Percentiles rank a stretch among this genome's conserved stretches.
Evolutionary conservation across 2,888 invertebrate species (phyloP).

Genomic region (Cephus runcator): DNA sequence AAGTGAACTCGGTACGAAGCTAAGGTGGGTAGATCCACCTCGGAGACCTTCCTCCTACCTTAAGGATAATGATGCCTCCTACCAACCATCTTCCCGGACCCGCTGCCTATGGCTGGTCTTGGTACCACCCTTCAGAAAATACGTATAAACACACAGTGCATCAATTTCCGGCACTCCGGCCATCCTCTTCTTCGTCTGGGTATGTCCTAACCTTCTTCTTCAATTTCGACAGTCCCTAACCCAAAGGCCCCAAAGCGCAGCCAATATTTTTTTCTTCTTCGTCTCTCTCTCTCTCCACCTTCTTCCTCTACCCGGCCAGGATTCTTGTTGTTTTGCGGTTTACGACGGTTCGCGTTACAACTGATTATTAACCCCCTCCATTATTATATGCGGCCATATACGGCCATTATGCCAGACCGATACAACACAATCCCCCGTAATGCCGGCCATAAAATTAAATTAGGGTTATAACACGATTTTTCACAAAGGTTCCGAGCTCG

Average conservation of each 20-base stretch:
- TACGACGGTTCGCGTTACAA: conserved; percentile 64
- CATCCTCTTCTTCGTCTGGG: conserved; percentile 12
- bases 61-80: conserved; percentile 41
- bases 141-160: conserved; percentile 1
- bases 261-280: background rate
- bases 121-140: background rate
- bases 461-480: conserved; percentile 66
- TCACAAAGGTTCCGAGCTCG: conserved; percentile 58
- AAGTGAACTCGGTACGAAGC: background rate
- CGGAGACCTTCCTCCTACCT: conserved; percentile 17
- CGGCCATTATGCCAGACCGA: conserved; percentile 47
- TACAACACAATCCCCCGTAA: conserved; percentile 49
- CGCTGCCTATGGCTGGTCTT: background rate
- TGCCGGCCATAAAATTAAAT: conserved; percentile 65
- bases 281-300: conserved; percentile 12
- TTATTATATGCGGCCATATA: conserved; percentile 52
- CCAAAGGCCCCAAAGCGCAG: background rate
- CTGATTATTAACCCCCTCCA: conserved; percentile 62
- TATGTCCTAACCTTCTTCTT: background rate
- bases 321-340: conserved; percentile 61
- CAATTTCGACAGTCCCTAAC: background rate
- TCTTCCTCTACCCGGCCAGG: conserved; percentile 21
- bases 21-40: background rate
- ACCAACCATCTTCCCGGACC: background rate
- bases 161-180: conserved; percentile 10